Conservation (phyloP, 2,888 invertebrate species). For the Pediacus dermestoides region DNA sequence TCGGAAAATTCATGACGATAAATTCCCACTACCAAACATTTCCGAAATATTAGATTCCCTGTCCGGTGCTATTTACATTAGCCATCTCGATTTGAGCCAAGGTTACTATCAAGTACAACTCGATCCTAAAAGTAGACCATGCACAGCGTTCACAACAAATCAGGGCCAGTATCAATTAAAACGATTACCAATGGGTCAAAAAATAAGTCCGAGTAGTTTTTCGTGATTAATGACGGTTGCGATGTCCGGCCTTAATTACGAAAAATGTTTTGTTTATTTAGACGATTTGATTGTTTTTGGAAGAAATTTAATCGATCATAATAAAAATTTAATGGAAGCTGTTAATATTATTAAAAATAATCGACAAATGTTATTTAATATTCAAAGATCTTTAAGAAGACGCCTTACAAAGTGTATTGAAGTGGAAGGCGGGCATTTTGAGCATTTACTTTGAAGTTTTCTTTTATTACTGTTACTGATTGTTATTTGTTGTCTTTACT, state of each 20-base stretch:
- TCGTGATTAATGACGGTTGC: conserved; percentile 17
- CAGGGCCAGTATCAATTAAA: conserved; percentile 31
- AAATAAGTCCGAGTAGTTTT: conserved; percentile 25
- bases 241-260: neutral
- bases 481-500: too few species aligned
- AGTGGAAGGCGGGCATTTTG: too few species aligned
- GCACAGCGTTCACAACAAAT: conserved; percentile 27
- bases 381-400: too few species aligned
- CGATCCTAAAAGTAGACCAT: conserved; percentile 20
- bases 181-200: conserved; percentile 28
- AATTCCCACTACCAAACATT: conserved; percentile 25
- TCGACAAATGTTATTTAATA: too few species aligned
- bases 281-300: conserved; percentile 12
- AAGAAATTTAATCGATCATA: conserved; percentile 23
- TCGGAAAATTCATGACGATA: conserved; percentile 13
- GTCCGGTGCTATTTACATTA: conserved; percentile 29
- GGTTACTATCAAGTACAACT: conserved; percentile 32
- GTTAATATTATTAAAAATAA: too few species aligned
- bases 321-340: conserved; percentile 16
- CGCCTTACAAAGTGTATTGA: too few species aligned
- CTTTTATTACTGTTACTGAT: too few species aligned
- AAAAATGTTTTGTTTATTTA: conserved; percentile 3
- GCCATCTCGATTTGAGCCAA: too few species aligned
- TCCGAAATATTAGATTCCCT: conserved; percentile 32
- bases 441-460: too few species aligned